These are phyloP conservation scores for Saxidomus purpurata DNA, from an alignment of 1,140 invertebrate genomes.

Conservation along the genomic window DNA sequence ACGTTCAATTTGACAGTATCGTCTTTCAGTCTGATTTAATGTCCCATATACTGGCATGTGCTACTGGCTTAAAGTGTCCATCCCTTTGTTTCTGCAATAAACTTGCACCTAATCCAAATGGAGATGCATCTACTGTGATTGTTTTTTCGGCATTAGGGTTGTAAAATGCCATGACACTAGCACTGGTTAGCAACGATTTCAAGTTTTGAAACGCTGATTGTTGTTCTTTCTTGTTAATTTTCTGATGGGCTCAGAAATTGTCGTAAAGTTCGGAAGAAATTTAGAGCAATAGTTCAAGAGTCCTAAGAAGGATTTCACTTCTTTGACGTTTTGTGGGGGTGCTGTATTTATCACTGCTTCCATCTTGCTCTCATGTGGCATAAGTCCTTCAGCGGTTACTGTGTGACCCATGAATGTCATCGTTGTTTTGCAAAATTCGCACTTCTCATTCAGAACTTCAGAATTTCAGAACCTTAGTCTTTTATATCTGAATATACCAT, in stretches of 20 bases:
- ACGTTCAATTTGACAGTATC: conserved; percentile 75
- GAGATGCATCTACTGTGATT: conserved; percentile 35
- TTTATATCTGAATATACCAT: conserved; percentile 62
- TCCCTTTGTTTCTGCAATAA: conserved; percentile 55
- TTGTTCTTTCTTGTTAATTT: conserved; percentile 68
- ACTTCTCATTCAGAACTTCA: conserved; percentile 66
- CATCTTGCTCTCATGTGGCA: conserved; percentile 83
- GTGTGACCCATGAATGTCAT: conserved; percentile 54
- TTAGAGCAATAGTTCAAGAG: conserved; percentile 71
- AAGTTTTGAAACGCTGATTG: conserved; percentile 53
- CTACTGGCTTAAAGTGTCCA: conserved; percentile 63
- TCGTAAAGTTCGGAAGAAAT: conserved; percentile 70
- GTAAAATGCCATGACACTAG: conserved; percentile 61
- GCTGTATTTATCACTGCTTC: conserved; percentile 85
- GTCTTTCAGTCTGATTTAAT: conserved; percentile 65
- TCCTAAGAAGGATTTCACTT: conserved; percentile 69
- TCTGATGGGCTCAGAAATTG: conserved; percentile 68
- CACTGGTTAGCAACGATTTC: background rate
- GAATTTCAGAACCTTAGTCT: conserved; percentile 53
- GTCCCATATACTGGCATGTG: conserved; percentile 69
- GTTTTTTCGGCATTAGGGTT: conserved; percentile 42
- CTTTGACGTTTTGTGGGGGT: conserved; percentile 79
- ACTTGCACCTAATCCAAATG: conserved; percentile 53
- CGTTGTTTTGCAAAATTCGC: conserved; percentile 42
- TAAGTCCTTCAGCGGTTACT: conserved; percentile 79